Base-by-base conservation (phyloP, 2,797 vertebrate genomes). In the Anguilla marmorata region DNA sequence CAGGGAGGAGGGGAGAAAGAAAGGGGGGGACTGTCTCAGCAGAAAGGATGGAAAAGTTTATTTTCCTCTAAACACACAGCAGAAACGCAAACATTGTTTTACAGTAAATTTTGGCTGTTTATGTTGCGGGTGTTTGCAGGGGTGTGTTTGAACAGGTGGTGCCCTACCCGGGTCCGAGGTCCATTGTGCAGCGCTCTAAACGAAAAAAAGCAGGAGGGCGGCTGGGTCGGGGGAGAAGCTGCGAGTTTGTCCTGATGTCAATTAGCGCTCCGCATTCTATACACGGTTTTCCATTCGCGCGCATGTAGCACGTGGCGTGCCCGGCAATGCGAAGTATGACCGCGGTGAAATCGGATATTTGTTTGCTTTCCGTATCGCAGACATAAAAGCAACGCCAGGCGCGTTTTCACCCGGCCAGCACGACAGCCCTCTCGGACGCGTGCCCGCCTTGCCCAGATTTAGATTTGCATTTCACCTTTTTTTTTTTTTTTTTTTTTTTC, bases 231-330 rank as follows among this genome's bases (percentile, higher is more conserved):
- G 3, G 4, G 58, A n/a, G 63, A 0, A 12, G 63, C 4, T 24
- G 24, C 1, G 63, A 27, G 41, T 48, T 50, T 24, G 45, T 52
- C 45, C 56, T 24, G n/a, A 37, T 60, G 56, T 45, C 37, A 85
- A 58, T 60, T 58, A 85, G 30, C 52, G 50, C 63, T 9, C 9
- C 54, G 9, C 87, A 90, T 90, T 90, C 85, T 90, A 90, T 90
- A 74, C 66, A 27, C 8, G 82, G 33, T 90, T 91, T 90, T 92
- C 45, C 89, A 90, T 91, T 86, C 82, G 89, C 56, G 79, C 63
- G 85, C 82, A 90, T 56, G 60, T 79, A 86, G 87, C 84, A 54
- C 85, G 87, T 50, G 76, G 30, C 52, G 76, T 30, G 76, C 58
- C 41, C 45, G 21, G 87, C 48, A 82, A 66, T 27, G 21, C 12